These are phyloP conservation scores for Erpetoichthys calabaricus DNA, from an alignment of 2,797 vertebrate genomes.

Conservation along the genomic window DNA sequence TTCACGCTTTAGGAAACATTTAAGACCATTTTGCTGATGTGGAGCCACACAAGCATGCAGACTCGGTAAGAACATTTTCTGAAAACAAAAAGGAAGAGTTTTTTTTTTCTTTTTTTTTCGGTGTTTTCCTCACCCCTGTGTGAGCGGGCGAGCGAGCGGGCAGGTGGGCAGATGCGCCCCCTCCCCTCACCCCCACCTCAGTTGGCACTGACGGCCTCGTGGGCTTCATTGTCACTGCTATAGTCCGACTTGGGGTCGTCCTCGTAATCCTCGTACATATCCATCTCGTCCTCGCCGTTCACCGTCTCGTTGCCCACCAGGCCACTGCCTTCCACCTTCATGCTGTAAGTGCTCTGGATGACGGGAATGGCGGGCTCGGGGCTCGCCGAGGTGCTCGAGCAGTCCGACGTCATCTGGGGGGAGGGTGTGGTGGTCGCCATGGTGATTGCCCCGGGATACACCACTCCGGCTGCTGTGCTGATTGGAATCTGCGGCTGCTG, in stretches of 20 bases:
- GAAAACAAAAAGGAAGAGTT: slow-evolving; percentile 45
- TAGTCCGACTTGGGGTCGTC: slow-evolving; percentile 99
- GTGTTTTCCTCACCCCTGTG: slow-evolving; percentile 26
- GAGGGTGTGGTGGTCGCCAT: slow-evolving; percentile 91
- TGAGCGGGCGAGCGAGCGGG: no score
- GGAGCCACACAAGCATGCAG: slow-evolving; percentile 92
- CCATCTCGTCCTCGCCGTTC: slow-evolving; percentile 90
- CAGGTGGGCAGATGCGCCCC: no score
- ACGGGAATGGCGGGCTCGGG: slow-evolving; percentile 92
- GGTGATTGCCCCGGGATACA: slow-evolving; percentile 91
- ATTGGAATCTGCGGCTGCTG: slow-evolving; percentile 94
- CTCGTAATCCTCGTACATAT: slow-evolving; percentile 97
- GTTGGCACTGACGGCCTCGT: slow-evolving; percentile 88
- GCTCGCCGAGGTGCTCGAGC: slow-evolving; percentile 92
- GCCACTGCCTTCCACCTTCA: slow-evolving; percentile 81
- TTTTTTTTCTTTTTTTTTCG: slow-evolving; percentile 37
- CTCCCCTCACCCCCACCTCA: slow-evolving; percentile 50
- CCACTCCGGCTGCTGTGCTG: slow-evolving; percentile 81
- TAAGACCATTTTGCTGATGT: slow-evolving; percentile 97
- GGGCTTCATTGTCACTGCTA: slow-evolving; percentile 95
- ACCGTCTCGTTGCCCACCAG: slow-evolving; percentile 65
- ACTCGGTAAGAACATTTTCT: slow-evolving; percentile 73
- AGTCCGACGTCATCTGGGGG: slow-evolving; percentile 97
- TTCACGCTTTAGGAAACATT: slow-evolving; percentile 92
- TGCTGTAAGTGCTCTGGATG: slow-evolving; percentile 94